phyloP scores from a whole-genome alignment of 2,113 vertebrate species.

The Lycaon pictus region DNA sequence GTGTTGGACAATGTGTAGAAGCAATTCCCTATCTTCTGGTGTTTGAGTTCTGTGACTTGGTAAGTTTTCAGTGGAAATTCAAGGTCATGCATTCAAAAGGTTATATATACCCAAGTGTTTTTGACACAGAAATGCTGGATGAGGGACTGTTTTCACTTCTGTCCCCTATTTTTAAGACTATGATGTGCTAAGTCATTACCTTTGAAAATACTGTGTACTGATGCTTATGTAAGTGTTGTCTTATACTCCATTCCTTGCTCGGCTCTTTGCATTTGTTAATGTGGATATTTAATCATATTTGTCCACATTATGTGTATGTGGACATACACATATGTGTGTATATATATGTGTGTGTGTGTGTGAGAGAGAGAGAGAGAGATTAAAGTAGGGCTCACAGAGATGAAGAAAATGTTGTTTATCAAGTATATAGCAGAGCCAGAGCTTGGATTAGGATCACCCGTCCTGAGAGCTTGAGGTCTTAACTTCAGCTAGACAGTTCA shows the following conservation, averaged over 20 bases:
- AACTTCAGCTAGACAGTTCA: neutral
- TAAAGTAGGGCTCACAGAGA: neutral
- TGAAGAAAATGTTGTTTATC: neutral
- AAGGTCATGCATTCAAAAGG: neutral
- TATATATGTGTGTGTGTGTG: neutral
- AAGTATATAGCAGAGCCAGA: neutral
- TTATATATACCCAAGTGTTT: neutral
- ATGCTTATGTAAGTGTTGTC: neutral
- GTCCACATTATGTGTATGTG: neutral
- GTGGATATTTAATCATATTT: neutral
- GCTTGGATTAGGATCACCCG: neutral
- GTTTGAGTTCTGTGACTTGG: slow-evolving; percentile 98
- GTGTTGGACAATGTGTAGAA: slow-evolving; percentile 96
- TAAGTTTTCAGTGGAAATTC: slow-evolving; percentile 86
- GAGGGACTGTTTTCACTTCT: neutral
- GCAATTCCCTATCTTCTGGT: slow-evolving; percentile 96
- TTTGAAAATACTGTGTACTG: neutral
- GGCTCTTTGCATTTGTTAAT: neutral
- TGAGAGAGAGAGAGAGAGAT: neutral
- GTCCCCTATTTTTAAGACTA: neutral
- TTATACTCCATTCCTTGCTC: neutral
- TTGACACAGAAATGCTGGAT: neutral
- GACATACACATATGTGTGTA: too few species aligned
- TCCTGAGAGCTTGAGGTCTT: neutral
- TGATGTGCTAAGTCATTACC: neutral